These are phyloP conservation scores for Nibea albiflora DNA, from an alignment of 2,113 vertebrate genomes.

Conservation along the genomic window DNA sequence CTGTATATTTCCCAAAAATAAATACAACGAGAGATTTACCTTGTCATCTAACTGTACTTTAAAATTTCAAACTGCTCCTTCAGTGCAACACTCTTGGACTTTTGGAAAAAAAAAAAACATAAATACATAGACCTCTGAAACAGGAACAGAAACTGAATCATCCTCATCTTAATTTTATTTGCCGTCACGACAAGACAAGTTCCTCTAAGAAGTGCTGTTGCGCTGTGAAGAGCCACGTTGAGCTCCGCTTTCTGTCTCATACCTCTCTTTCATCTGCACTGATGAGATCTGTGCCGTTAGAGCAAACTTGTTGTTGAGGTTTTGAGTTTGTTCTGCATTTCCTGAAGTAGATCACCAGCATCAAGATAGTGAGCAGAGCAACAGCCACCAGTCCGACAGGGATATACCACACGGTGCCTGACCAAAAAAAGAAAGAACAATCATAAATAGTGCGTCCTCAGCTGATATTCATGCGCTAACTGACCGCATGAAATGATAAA, in stretches of 20 bases:
- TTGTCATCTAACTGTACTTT: too few species aligned
- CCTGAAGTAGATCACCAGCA: slow-evolving; percentile 5
- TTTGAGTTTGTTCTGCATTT: slow-evolving; percentile 31
- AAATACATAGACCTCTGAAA: not conserved
- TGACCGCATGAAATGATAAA: not conserved
- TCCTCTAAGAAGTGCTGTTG: not conserved
- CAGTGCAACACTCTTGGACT: too few species aligned
- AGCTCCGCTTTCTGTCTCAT: slow-evolving; percentile 14
- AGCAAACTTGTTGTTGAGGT: slow-evolving; percentile 12
- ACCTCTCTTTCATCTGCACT: slow-evolving; percentile 29
- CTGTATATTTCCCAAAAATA: too few species aligned
- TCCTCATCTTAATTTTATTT: not conserved
- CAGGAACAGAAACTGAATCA: not conserved
- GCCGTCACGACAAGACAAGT: not conserved
- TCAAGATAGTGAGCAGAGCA: not conserved
- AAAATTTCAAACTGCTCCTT: too few species aligned
- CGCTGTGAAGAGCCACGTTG: not conserved
- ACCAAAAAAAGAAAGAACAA: not conserved
- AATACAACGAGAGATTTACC: too few species aligned
- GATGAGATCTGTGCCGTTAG: not conserved
- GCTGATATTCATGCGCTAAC: not conserved
- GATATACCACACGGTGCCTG: slow-evolving; percentile 33
- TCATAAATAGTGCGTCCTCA: not conserved
- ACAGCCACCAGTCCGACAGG: not conserved
- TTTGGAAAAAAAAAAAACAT: not conserved